Percentiles rank a stretch among this genome's conserved stretches.
These are phyloP conservation scores for Pseudocheirus occidentalis DNA, from an alignment of 2,797 vertebrate genomes.

Conservation along the genomic window DNA sequence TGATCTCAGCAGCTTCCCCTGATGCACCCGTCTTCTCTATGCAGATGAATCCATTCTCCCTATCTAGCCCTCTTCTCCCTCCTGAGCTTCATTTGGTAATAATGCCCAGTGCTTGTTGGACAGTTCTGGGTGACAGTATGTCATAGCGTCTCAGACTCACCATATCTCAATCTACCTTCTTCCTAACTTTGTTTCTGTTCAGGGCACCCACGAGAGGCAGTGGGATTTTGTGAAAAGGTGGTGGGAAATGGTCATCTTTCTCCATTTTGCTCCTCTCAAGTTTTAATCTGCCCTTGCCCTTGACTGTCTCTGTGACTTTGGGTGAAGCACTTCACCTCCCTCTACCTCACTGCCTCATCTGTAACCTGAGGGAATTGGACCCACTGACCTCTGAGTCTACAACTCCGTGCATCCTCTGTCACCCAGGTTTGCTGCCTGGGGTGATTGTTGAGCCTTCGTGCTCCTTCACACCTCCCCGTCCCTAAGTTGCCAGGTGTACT, in stretches of 20 bases:
- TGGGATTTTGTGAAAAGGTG: background rate
- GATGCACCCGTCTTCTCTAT: background rate
- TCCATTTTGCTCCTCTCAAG: background rate
- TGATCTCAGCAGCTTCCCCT: background rate
- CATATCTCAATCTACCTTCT: background rate
- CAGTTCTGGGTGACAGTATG: background rate
- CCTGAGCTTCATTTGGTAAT: background rate
- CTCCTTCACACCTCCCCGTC: background rate
- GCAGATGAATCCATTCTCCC: background rate
- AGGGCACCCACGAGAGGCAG: background rate
- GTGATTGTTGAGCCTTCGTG: background rate
- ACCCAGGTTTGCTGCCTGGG: background rate
- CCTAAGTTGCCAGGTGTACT: background rate
- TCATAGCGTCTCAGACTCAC: background rate
- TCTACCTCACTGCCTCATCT: background rate
- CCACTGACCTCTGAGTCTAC: fast-evolving
- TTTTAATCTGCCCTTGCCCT: background rate
- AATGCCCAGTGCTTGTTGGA: background rate
- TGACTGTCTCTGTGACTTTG: background rate
- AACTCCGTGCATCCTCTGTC: background rate
- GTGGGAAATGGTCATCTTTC: background rate
- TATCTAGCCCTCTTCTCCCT: background rate
- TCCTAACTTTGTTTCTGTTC: background rate
- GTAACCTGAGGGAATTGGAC: background rate
- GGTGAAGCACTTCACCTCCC: background rate